A percentile compares a stretch with the other conserved stretches of the same genome.
phyloP scores from a whole-genome alignment of 2,888 invertebrate species.

The Prosopocoilus inquinatus region DNA sequence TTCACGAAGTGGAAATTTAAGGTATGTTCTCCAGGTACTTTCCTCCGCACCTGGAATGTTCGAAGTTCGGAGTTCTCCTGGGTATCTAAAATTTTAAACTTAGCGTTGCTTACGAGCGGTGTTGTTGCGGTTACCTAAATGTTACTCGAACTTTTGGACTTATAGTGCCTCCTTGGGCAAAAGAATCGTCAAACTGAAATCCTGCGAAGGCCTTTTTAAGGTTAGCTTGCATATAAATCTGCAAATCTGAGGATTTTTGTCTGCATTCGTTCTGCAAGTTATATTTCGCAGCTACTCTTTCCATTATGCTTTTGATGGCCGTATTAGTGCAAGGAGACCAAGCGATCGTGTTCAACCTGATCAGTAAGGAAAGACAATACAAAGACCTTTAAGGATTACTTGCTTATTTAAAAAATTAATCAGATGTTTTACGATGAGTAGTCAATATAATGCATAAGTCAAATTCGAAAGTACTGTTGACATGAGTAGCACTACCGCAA shows the following conservation, averaged over 20 bases:
- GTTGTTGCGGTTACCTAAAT: constrained; percentile 48
- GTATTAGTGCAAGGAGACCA: constrained; percentile 15
- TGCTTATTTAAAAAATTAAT: too few species aligned
- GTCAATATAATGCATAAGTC: too few species aligned
- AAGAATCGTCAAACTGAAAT: constrained; percentile 59
- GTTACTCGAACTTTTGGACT: constrained; percentile 55
- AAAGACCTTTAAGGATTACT: too few species aligned
- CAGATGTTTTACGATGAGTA: too few species aligned
- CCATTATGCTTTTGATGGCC: constrained; percentile 5
- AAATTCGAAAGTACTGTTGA: too few species aligned
- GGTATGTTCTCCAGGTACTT: constrained; percentile 65
- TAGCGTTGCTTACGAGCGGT: too few species aligned
- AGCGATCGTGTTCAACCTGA: constrained; percentile 4
- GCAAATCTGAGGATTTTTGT: constrained; percentile 28
- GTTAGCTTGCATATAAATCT: constrained; percentile 25
- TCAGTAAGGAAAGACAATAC: too few species aligned
- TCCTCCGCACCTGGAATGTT: neutral
- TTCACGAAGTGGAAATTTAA: constrained; percentile 50
- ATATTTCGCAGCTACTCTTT: constrained; percentile 4
- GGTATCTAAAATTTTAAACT: constrained; percentile 51
- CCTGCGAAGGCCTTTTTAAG: constrained; percentile 50
- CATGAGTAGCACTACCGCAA: too few species aligned
- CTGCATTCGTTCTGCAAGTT: constrained; percentile 12
- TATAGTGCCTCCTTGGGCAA: constrained; percentile 47
- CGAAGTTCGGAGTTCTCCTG: constrained; percentile 57